A percentile compares a stretch with the other conserved stretches of the same genome.
Conservation (phyloP, 2,113 vertebrate species). For the Zingel zingel region DNA sequence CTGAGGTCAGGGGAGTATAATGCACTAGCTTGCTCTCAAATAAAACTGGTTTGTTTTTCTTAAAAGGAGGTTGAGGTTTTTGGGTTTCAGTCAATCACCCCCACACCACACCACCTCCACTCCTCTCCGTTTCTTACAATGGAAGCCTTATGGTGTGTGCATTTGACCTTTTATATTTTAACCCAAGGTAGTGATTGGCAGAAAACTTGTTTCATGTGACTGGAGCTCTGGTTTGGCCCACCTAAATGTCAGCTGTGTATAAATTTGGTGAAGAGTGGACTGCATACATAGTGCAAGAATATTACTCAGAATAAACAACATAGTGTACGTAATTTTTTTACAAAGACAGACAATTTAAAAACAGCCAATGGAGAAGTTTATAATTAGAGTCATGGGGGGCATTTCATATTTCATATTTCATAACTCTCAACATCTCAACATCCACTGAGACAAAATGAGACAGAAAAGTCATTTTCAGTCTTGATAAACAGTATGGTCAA, state of each 20-base stretch:
- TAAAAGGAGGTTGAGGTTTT: slow-evolving; percentile 81
- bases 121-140: slow-evolving; percentile 72
- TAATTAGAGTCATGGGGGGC: background rate
- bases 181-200: slow-evolving; percentile 73
- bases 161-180: slow-evolving; percentile 76
- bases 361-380: background rate
- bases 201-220: slow-evolving; percentile 69
- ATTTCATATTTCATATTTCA: slow-evolving; percentile 14
- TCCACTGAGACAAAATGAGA: slow-evolving; percentile 23
- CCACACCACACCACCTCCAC: slow-evolving; percentile 74
- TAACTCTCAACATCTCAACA: slow-evolving; percentile 42
- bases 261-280: slow-evolving; percentile 36
- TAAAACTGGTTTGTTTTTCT: slow-evolving; percentile 82
- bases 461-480: slow-evolving; percentile 34
- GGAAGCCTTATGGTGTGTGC: slow-evolving; percentile 64
- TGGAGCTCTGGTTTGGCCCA: slow-evolving; percentile 59
- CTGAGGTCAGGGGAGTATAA: slow-evolving; percentile 79
- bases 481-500: slow-evolving; percentile 39
- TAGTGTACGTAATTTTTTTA: background rate
- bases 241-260: slow-evolving; percentile 71
- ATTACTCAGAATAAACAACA: slow-evolving; percentile 26
- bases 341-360: background rate
- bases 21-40: slow-evolving; percentile 72
- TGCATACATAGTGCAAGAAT: slow-evolving; percentile 16
- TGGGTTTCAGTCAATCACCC: slow-evolving; percentile 73